A percentile compares a stretch with the other conserved stretches of the same genome.
These are phyloP conservation scores for Raja brachyura DNA, from an alignment of 2,113 vertebrate genomes.

Conservation along the genomic window DNA sequence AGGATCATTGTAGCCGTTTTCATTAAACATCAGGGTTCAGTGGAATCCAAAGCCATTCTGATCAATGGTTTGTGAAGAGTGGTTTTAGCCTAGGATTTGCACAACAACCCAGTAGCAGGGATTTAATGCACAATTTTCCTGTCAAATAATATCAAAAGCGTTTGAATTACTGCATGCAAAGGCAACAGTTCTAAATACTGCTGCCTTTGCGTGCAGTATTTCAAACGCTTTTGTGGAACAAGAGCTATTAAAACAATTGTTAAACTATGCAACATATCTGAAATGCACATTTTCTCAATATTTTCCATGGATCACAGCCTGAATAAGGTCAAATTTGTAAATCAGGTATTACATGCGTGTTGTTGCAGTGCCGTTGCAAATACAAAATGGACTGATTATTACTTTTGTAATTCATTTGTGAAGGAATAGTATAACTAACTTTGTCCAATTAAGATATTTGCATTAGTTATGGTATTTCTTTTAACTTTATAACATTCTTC, in stretches of 20 bases:
- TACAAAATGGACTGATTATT: not conserved
- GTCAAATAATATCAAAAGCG: not conserved
- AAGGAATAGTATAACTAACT: not conserved
- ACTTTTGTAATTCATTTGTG: not conserved
- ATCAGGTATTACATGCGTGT: not conserved
- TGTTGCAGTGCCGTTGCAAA: not conserved
- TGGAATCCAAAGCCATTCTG: not conserved
- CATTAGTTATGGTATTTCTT: not conserved
- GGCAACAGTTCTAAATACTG: not conserved
- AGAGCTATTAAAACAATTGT: not conserved
- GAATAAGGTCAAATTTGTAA: not conserved
- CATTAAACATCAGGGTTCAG: not conserved
- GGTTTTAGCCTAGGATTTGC: not conserved
- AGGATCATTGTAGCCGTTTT: not conserved
- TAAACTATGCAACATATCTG: not conserved
- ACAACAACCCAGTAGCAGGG: not conserved
- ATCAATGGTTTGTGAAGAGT: not conserved
- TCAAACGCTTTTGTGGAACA: not conserved
- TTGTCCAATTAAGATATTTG: not conserved
- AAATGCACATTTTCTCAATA: not conserved
- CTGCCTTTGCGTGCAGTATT: not conserved
- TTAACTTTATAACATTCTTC: not conserved
- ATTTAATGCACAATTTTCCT: not conserved
- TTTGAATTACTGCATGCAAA: too few species aligned
- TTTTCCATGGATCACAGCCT: not conserved